A percentile compares a stretch with the other conserved stretches of the same genome.
Evolutionary conservation across 2,888 invertebrate species (phyloP).

Genomic region (Oscheius sp.): DNA sequence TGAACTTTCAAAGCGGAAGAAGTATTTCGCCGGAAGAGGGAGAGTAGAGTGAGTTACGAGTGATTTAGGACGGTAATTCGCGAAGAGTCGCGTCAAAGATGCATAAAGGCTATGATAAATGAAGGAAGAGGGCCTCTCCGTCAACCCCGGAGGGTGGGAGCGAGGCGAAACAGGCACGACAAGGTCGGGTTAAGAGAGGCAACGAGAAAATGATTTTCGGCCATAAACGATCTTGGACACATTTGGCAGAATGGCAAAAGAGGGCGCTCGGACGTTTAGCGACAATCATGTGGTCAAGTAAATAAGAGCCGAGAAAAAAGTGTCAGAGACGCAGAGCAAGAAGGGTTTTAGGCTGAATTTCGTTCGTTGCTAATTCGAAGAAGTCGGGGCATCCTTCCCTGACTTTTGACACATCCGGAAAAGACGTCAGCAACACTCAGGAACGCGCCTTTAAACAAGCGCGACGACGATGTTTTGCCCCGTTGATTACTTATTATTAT

Average conservation of each 20-base stretch:
- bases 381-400: not conserved
- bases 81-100: not conserved
- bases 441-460: not conserved
- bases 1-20: too few relatives aligned
- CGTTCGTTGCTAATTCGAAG: not conserved
- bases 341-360: constrained; percentile 1
- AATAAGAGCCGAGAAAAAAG: constrained; percentile 21
- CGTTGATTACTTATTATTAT: not conserved
- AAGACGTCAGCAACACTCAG: not conserved
- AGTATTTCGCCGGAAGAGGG: too few relatives aligned
- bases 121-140: not conserved
- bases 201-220: not conserved
- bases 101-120: not conserved
- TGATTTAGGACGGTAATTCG: not conserved
- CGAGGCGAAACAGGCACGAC: not conserved
- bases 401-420: not conserved
- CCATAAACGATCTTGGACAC: not conserved
- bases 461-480: not conserved
- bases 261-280: constrained; percentile 25
- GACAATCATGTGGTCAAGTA: constrained; percentile 30
- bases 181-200: constrained; percentile 13
- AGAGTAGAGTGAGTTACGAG: not conserved
- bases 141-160: not conserved
- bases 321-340: constrained; percentile 20
- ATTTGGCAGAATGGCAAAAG: constrained; percentile 21